Percentiles rank a stretch among this genome's conserved stretches.
Conservation (phyloP, 2,797 vertebrate species). For the Poeciliopsis presidionis region DNA sequence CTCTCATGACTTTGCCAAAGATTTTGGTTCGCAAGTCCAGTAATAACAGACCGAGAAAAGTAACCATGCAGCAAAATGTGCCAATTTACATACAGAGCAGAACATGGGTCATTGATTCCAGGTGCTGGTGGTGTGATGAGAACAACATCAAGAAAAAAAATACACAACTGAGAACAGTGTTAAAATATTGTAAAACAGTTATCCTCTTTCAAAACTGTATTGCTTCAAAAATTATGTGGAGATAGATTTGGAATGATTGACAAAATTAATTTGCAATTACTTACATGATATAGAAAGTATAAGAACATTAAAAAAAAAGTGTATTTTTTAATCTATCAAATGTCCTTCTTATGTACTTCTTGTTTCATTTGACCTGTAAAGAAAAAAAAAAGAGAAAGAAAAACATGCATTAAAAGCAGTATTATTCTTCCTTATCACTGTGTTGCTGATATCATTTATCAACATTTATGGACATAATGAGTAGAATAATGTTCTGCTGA, state of each 20-base stretch:
- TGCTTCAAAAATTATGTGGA: constrained; percentile 26
- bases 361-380: constrained; percentile 63
- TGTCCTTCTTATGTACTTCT: neutral
- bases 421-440: neutral
- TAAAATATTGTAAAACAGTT: neutral
- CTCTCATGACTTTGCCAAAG: constrained; percentile 21
- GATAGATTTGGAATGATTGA: constrained; percentile 4
- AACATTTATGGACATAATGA: neutral
- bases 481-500: neutral
- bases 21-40: constrained; percentile 26
- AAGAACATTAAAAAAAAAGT: constrained; percentile 1
- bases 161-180: neutral
- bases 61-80: constrained; percentile 23
- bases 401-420: neutral
- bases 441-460: neutral
- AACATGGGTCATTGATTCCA: constrained; percentile 40
- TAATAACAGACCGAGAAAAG: constrained; percentile 30
- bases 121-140: constrained; percentile 28
- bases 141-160: neutral
- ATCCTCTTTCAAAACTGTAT: constrained; percentile 37
- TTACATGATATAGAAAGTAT: constrained; percentile 27
- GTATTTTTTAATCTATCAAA: constrained; percentile 7
- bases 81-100: constrained; percentile 31
- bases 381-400: constrained; percentile 8
- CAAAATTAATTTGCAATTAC: constrained; percentile 19